phyloP scores from a whole-genome alignment of 2,888 invertebrate genomes.

The Hoplodrina blanda region DNA sequence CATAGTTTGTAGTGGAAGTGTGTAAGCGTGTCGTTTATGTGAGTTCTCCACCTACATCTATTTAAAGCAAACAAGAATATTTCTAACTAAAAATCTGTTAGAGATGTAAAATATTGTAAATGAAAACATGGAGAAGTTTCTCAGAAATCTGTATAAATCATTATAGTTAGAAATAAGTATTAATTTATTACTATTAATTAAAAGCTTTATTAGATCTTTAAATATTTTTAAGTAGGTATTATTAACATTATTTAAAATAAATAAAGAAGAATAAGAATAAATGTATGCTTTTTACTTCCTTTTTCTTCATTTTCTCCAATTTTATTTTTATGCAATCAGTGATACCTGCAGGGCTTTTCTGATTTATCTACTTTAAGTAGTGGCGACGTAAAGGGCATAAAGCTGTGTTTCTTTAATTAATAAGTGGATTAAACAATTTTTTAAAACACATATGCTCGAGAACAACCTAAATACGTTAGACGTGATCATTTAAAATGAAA shows the following conservation, averaged over 20 bases:
- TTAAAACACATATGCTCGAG: too few species aligned
- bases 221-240: constrained; percentile 44
- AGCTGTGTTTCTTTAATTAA: too few species aligned
- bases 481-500: too few species aligned
- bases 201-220: constrained; percentile 42
- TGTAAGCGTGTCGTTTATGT: neutral
- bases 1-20: constrained; percentile 1
- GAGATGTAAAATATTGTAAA: neutral
- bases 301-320: neutral
- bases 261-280: neutral
- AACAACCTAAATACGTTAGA: too few species aligned
- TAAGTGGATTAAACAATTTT: too few species aligned
- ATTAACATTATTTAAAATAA: constrained; percentile 23
- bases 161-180: constrained; percentile 8
- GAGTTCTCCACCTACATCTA: neutral
- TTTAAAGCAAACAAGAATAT: neutral
- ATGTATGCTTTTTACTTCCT: neutral
- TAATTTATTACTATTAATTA: constrained; percentile 30
- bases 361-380: too few species aligned
- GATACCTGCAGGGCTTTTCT: too few species aligned
- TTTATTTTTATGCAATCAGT: neutral
- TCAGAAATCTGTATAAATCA: constrained; percentile 23
- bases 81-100: neutral
- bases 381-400: too few species aligned
- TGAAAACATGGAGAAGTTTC: constrained; percentile 33